Conservation (phyloP, 2,113 vertebrate genomes). For the Athene cunicularia region DNA sequence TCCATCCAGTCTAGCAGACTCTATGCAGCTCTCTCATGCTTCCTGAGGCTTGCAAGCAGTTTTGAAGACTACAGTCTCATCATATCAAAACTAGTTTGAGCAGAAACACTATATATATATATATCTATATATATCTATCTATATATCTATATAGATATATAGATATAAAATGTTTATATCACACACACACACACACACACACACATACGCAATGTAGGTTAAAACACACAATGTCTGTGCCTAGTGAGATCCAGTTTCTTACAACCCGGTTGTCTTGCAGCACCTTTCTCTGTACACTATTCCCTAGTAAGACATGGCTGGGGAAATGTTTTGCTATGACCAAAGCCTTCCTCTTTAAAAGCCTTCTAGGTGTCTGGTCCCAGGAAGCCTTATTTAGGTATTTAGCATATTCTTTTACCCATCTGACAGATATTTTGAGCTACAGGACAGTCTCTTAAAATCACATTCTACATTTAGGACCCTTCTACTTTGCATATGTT, state of each 20-base stretch:
- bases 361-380: neutral
- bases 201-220: accelerated
- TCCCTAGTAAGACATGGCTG: neutral
- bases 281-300: neutral
- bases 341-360: neutral
- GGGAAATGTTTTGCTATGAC: neutral
- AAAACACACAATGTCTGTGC: neutral
- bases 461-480: neutral
- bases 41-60: neutral
- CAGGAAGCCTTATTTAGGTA: neutral
- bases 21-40: neutral
- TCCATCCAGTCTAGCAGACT: neutral
- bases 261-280: neutral
- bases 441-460: neutral
- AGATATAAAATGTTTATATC: neutral
- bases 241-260: neutral
- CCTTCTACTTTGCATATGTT: neutral
- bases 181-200: too few species aligned
- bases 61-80: neutral
- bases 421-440: neutral
- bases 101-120: accelerated
- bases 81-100: neutral
- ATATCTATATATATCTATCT: too few species aligned
- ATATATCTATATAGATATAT: too few species aligned
- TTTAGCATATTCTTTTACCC: neutral